Evolutionary conservation across 92 coral and sea anemone genomes (phyloP).

Genomic region (Bergia puertoricense): DNA sequence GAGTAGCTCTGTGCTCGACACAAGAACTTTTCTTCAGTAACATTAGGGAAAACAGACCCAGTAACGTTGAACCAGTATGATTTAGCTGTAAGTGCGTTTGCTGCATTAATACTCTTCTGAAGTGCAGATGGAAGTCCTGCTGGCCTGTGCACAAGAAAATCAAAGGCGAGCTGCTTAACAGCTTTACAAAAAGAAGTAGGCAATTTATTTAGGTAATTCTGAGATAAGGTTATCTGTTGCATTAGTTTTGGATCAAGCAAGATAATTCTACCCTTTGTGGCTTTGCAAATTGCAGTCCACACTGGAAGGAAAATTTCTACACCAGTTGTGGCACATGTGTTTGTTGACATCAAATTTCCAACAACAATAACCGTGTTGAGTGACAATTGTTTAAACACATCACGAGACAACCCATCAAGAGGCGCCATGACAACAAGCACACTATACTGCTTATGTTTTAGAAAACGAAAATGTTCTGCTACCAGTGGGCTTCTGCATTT

Average conservation of each 20-base stretch:
- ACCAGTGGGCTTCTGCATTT: neutral
- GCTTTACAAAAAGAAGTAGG: neutral
- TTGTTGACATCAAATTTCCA: slow-evolving; percentile 17
- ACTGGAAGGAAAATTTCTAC: neutral
- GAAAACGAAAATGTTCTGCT: neutral
- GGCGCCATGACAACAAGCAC: slow-evolving; percentile 27
- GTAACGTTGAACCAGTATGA: slow-evolving; percentile 1
- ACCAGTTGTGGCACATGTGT: slow-evolving; percentile 1
- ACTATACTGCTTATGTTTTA: neutral
- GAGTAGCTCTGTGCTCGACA: neutral
- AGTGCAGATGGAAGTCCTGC: slow-evolving; percentile 15
- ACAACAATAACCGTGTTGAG: neutral
- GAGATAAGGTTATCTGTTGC: neutral
- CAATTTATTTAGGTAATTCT: neutral
- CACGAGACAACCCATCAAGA: neutral
- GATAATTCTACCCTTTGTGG: slow-evolving; percentile 3
- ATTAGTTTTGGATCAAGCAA: neutral
- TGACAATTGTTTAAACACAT: neutral
- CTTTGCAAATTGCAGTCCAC: slow-evolving; percentile 14
- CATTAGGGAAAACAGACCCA: slow-evolving; percentile 1
- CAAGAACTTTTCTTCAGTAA: neutral
- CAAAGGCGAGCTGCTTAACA: slow-evolving; percentile 9
- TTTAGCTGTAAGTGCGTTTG: slow-evolving; percentile 26
- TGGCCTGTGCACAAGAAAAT: slow-evolving; percentile 12
- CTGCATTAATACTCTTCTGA: slow-evolving; percentile 14